Base-by-base conservation (phyloP, 1,140 invertebrate genomes). In the Drosophila sp. region DNA sequence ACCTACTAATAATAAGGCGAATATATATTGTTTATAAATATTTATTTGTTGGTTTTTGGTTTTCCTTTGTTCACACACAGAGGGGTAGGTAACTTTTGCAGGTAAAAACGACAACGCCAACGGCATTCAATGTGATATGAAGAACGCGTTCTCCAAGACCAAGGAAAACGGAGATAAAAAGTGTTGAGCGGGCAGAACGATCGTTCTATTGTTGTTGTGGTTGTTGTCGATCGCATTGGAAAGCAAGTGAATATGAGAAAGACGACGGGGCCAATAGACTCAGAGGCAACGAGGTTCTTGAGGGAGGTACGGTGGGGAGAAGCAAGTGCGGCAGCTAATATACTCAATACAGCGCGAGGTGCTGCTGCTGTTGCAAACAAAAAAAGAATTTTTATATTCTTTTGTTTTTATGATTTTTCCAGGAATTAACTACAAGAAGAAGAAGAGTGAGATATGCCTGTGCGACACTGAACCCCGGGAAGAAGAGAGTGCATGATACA, bases 371-470 rank as follows among this genome's bases (percentile, higher is more conserved):
- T 80, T 84, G 79, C 82, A 87, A 79, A 87, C 82, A 79, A 86
- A 86, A 87, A 33, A 58, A 58, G 56, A 38, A 58, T 58, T 87
- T 87, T 86, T 80, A 87, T 80, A 82, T 86, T 70, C 79, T 81
- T 86, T 86, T 86, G 83, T 86, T 86, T 86, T 86, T 86, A 86
- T 86, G 83, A 78, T 79, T 87, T 86, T 86, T 86, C 83, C 79
- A 73, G 67, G 83, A 86, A 86, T 76, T 65, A 76, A 79, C 82
- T 68, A 87, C 72, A 76, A 38, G 2, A 2, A 38, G 35, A 38
- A 10, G 8, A 10, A 38, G 35, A 71, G 57, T 62, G 17, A 66
- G 66, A 73, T 66, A 72, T 72, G 77, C 77, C 78, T 63, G 17
- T 17, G 63, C 41, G 64, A 72, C 71, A 76, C 67, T 33, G 73